These are phyloP conservation scores for Troides oblongomaculatus DNA, from an alignment of 2,888 invertebrate species.

Conservation along the genomic window DNA sequence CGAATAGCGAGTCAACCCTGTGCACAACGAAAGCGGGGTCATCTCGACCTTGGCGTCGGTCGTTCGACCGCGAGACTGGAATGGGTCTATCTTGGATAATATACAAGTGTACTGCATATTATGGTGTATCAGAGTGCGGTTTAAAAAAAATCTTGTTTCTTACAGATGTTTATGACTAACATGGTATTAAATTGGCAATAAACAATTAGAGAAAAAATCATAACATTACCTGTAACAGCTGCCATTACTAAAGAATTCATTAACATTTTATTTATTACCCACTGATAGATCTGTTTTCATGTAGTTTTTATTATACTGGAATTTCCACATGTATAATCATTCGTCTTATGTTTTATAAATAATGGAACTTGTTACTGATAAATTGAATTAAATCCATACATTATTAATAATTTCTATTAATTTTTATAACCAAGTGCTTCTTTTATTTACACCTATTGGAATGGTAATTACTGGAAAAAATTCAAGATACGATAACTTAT, in stretches of 20 bases:
- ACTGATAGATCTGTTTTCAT: conserved; percentile 42
- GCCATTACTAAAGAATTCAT: conserved; percentile 51
- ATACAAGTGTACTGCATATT: conserved; percentile 23
- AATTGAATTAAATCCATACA: conserved; percentile 11
- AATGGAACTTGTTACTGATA: conserved; percentile 34
- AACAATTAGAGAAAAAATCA: conserved; percentile 35
- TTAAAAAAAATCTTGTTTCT: background rate
- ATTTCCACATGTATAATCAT: conserved; percentile 51
- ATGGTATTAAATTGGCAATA: conserved; percentile 24
- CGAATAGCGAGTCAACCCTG: conserved; percentile 34
- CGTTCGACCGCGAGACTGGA: conserved; percentile 45
- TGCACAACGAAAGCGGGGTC: conserved; percentile 53
- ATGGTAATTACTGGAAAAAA: conserved; percentile 39
- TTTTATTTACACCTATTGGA: conserved; percentile 26
- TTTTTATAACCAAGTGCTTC: conserved; percentile 7
- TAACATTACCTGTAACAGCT: conserved; percentile 33
- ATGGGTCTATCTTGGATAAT: conserved; percentile 39
- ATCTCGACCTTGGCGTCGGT: conserved; percentile 50
- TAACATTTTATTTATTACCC: conserved; percentile 45
- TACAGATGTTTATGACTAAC: conserved; percentile 5
- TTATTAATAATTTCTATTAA: conserved; percentile 23
- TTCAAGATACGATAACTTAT: background rate
- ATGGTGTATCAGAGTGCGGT: conserved; percentile 28
- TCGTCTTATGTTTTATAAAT: conserved; percentile 39
- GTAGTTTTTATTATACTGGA: conserved; percentile 41